Evolutionary conservation across 2,113 vertebrate genomes (phyloP).

Genomic region (Capricornis sumatraensis): DNA sequence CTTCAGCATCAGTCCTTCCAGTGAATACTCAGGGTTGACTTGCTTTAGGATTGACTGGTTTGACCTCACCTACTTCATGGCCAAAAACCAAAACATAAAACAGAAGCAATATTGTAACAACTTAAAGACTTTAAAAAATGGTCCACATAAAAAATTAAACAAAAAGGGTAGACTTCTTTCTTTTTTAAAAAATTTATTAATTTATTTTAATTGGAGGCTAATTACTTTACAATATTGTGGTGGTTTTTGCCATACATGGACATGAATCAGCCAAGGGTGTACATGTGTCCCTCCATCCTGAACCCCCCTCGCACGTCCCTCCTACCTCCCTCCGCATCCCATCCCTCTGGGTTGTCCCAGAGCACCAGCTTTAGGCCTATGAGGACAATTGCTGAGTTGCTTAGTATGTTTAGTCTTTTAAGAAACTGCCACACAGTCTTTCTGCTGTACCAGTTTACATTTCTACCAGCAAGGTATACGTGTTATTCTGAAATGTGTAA

Average conservation of each 20-base stretch:
- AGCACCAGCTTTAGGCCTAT: neutral
- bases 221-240: neutral
- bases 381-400: neutral
- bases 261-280: neutral
- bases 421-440: neutral
- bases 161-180: neutral
- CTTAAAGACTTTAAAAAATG: neutral
- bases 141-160: neutral
- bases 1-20: neutral
- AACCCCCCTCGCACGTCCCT: neutral
- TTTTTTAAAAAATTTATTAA: neutral
- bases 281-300: neutral
- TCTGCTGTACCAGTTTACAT: neutral
- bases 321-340: neutral
- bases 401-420: neutral
- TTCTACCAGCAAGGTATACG: neutral
- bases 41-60: neutral
- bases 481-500: neutral
- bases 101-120: neutral
- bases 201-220: neutral
- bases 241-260: neutral
- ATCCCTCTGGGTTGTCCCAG: neutral
- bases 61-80: neutral
- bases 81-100: neutral
- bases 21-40: neutral